phyloP scores from a whole-genome alignment of 2,888 invertebrate species.

The Orchesella flavescens region DNA sequence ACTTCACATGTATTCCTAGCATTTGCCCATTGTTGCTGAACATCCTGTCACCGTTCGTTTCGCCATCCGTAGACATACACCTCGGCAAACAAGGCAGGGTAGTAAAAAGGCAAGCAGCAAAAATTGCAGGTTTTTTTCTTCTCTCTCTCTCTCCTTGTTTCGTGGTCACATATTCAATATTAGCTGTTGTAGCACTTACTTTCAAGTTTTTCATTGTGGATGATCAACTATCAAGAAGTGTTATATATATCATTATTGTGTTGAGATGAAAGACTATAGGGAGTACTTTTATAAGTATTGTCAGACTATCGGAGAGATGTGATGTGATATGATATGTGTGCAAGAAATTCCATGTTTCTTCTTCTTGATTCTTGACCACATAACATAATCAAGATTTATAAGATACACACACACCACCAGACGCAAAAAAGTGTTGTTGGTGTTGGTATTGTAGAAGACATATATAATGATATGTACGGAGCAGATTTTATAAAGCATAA shows the following conservation, averaged over 20 bases:
- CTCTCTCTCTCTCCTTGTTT: neutral
- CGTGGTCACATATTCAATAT: neutral
- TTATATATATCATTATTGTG: neutral
- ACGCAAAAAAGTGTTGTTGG: neutral
- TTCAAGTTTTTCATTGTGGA: conserved; percentile 19
- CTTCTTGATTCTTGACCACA: too few species aligned
- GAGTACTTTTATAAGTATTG: neutral
- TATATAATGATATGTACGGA: neutral
- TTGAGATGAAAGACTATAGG: neutral
- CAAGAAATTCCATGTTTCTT: neutral
- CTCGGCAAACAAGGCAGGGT: neutral
- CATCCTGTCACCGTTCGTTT: conserved; percentile 51
- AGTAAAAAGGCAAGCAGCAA: conserved; percentile 15
- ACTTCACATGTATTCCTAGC: conserved; percentile 22
- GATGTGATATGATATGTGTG: too few species aligned
- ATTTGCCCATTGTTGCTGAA: conserved; percentile 23
- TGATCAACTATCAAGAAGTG: too few species aligned
- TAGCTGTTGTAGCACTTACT: conserved; percentile 7
- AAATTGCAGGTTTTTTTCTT: conserved; percentile 22
- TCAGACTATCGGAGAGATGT: neutral
- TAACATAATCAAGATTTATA: neutral
- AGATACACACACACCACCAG: neutral
- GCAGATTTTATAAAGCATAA: neutral
- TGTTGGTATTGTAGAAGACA: neutral
- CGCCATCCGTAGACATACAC: conserved; percentile 13